Conservation (phyloP, 2,888 invertebrate genomes). For the Silvanus unidentatus region DNA sequence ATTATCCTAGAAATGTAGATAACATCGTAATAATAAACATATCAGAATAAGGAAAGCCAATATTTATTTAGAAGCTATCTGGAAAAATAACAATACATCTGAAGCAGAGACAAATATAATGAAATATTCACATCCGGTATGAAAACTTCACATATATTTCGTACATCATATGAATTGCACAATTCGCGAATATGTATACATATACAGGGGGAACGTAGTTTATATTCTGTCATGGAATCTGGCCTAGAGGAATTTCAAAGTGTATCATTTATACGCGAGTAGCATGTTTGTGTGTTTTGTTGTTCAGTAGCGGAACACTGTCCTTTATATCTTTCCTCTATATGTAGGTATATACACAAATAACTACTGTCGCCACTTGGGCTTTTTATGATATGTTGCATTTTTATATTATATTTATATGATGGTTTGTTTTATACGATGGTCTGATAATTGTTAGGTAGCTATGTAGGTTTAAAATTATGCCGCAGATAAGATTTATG, state of each 20-base stretch:
- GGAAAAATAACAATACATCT: constrained; percentile 5
- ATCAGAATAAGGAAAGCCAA: too few species aligned
- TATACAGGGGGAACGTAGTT: constrained; percentile 4
- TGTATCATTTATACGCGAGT: constrained; percentile 12
- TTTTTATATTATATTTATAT: constrained; percentile 3
- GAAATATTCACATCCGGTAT: constrained; percentile 9
- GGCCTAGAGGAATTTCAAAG: constrained; percentile 10
- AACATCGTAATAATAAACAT: too few species aligned
- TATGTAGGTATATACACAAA: too few species aligned
- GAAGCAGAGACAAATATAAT: constrained; percentile 5
- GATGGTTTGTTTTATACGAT: neutral
- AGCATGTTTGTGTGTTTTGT: constrained; percentile 6
- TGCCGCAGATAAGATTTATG: constrained; percentile 5
- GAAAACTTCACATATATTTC: neutral
- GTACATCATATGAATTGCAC: constrained; percentile 9
- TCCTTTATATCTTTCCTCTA: neutral
- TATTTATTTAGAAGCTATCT: constrained; percentile 7
- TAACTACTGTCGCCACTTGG: neutral
- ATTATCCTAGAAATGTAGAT: too few species aligned
- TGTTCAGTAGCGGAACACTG: neutral
- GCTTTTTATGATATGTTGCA: constrained; percentile 5
- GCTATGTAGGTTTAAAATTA: constrained; percentile 6
- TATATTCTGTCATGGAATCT: constrained; percentile 10
- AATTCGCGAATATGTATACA: constrained; percentile 4
- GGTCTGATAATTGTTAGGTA: constrained; percentile 7